phyloP scores from a whole-genome alignment of 2,797 vertebrate genomes.

The Columba guinea region DNA sequence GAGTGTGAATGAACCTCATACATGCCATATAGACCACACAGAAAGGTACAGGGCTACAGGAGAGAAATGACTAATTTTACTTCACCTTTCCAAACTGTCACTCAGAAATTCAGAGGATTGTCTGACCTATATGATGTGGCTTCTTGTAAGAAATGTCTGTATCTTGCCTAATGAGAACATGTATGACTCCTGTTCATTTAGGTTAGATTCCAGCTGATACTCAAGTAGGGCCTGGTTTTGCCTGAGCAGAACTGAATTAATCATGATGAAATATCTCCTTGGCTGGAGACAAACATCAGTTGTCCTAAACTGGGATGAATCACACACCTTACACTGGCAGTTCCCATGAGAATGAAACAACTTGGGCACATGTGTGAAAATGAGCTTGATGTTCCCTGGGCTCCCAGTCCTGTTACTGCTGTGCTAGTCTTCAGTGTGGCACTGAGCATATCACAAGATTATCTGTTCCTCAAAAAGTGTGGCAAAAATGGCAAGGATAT shows the following conservation, averaged over 20 bases:
- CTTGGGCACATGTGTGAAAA: rapidly evolving
- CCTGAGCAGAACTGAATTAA: background rate
- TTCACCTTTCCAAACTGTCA: background rate
- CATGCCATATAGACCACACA: background rate
- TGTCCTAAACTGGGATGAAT: background rate
- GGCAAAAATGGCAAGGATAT: background rate
- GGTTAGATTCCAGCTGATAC: background rate
- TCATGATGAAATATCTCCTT: background rate
- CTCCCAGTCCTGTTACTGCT: background rate
- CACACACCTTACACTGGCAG: background rate
- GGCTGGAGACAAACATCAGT: background rate
- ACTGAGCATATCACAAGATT: background rate
- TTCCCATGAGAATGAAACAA: background rate
- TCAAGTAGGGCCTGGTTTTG: background rate
- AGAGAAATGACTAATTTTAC: background rate
- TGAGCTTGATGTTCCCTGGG: background rate
- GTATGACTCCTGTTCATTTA: background rate
- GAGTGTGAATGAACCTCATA: background rate
- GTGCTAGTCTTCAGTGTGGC: background rate
- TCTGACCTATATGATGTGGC: background rate
- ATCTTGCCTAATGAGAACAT: background rate
- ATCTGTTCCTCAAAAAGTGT: background rate
- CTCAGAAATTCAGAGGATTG: background rate
- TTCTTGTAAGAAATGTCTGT: background rate
- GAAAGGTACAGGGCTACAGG: background rate